Conservation (phyloP, 2,888 invertebrate genomes). For the Dinocampus coccinellae region DNA sequence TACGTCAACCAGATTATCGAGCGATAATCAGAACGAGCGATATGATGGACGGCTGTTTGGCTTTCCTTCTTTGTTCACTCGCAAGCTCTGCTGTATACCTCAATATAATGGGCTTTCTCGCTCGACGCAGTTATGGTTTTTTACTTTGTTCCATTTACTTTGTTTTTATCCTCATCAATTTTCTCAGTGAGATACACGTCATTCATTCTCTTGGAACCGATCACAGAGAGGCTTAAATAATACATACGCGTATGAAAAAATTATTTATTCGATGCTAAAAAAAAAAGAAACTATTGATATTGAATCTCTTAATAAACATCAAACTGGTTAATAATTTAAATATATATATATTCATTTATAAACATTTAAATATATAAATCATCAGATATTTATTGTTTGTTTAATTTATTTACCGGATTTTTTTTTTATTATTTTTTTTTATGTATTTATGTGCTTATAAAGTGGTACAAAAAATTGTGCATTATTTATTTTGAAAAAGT, state of each 20-base stretch:
- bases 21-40: constrained; percentile 65
- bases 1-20: constrained; percentile 41
- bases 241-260: no score
- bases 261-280: no score
- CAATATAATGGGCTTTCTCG: constrained; percentile 68
- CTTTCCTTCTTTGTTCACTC: constrained; percentile 70
- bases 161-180: constrained; percentile 70
- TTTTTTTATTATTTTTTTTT: no score
- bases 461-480: not conserved
- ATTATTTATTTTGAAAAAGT: not conserved
- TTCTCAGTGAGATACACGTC: constrained; percentile 70
- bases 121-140: constrained; percentile 70
- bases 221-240: constrained; percentile 49
- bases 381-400: no score
- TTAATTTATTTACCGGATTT: no score
- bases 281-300: no score
- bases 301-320: not conserved
- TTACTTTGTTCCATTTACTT: constrained; percentile 70
- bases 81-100: constrained; percentile 68
- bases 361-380: no score
- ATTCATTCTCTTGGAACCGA: constrained; percentile 67
- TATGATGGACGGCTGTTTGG: constrained; percentile 67
- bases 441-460: not conserved
- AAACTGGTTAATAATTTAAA: not conserved
- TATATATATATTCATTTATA: no score